These are phyloP conservation scores for Heliconius eleuchia DNA, from an alignment of 1,140 invertebrate species.

Conservation along the genomic window DNA sequence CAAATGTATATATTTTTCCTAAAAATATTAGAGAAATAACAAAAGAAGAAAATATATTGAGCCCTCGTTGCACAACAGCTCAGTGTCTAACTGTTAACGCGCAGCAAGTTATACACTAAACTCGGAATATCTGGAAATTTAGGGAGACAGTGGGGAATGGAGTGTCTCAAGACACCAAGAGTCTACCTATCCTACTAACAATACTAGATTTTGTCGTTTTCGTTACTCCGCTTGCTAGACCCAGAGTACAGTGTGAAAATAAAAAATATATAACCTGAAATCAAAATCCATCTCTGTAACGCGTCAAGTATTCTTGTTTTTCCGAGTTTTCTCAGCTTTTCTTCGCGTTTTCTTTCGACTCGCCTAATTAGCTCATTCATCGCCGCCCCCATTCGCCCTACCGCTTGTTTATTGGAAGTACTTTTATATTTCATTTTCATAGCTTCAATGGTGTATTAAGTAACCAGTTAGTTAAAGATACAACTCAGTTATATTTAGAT, in stretches of 20 bases:
- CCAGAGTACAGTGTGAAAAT: too few species aligned
- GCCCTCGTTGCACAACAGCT: too few species aligned
- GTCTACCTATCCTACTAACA: too few species aligned
- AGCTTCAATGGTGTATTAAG: conserved; percentile 61
- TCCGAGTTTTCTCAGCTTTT: conserved; percentile 78
- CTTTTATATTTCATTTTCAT: conserved; percentile 72
- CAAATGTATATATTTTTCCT: too few species aligned
- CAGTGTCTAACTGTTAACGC: too few species aligned
- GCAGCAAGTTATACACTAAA: too few species aligned
- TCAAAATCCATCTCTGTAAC: conserved; percentile 41
- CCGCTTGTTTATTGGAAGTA: conserved; percentile 73
- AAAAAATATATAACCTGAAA: background rate
- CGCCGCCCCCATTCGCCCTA: conserved; percentile 46
- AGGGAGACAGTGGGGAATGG: too few species aligned
- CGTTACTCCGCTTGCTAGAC: too few species aligned
- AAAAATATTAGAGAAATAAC: too few species aligned
- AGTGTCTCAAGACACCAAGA: too few species aligned
- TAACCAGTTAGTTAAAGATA: conserved; percentile 33
- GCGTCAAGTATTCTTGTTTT: conserved; percentile 75
- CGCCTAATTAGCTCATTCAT: conserved; percentile 78
- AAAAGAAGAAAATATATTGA: background rate
- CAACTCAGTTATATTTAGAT: conserved; percentile 6
- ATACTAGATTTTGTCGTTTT: too few species aligned
- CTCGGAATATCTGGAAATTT: too few species aligned
- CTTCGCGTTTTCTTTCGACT: conserved; percentile 77